A percentile compares a stretch with the other conserved stretches of the same genome.
phyloP scores from a whole-genome alignment of 1,140 invertebrate genomes.

The Microplitis demolitor region DNA sequence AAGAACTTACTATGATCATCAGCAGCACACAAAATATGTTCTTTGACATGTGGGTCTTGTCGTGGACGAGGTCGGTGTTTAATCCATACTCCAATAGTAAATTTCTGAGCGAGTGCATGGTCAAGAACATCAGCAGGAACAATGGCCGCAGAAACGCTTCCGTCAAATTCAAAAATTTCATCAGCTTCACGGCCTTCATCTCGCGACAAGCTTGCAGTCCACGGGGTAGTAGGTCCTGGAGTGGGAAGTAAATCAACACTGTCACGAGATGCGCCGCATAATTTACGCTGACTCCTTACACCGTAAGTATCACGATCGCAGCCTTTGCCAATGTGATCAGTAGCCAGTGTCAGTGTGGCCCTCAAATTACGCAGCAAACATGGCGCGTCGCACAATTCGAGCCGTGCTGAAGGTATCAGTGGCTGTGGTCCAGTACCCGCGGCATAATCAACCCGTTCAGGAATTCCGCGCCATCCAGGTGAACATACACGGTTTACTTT shows the following conservation, averaged over 20 bases:
- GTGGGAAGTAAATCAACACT: conserved; percentile 86
- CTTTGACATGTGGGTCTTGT: conserved; percentile 87
- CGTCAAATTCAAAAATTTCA: conserved; percentile 94
- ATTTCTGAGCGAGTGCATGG: conserved; percentile 78
- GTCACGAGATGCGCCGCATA: conserved; percentile 75
- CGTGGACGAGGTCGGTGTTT: conserved; percentile 76
- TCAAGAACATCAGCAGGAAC: conserved; percentile 76
- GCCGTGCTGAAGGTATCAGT: conserved; percentile 82
- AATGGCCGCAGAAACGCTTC: conserved; percentile 82
- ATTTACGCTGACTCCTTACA: conserved; percentile 84
- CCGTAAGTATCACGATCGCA: conserved; percentile 93
- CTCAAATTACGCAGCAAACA: conserved; percentile 70
- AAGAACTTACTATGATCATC: conserved; percentile 91
- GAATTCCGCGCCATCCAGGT: conserved; percentile 73
- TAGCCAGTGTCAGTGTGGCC: conserved; percentile 73
- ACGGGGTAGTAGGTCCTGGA: conserved; percentile 78
- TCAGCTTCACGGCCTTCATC: conserved; percentile 90
- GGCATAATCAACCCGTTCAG: conserved; percentile 88
- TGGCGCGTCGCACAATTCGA: conserved; percentile 87
- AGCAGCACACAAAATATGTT: conserved; percentile 93
- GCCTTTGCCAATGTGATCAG: conserved; percentile 85
- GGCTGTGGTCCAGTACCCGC: conserved; percentile 79
- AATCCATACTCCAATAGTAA: conserved; percentile 93
- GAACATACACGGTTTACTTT: conserved; percentile 74
- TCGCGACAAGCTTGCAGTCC: conserved; percentile 84